Conservation (phyloP, 1,140 invertebrate species). For the Macrobrachium nipponense region DNA sequence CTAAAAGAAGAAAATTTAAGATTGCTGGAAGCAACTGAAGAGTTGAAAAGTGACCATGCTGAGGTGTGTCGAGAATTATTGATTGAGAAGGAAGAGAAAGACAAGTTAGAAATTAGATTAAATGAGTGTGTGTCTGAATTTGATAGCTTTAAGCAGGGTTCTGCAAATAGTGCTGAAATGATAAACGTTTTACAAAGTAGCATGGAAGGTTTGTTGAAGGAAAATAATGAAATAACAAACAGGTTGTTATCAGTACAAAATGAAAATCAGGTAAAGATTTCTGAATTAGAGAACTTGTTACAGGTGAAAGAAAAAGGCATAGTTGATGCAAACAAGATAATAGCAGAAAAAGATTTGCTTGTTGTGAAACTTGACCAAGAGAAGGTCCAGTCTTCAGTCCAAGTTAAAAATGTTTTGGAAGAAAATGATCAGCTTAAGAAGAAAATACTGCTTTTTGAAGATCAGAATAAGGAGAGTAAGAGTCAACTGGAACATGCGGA, state of each 20-base stretch:
- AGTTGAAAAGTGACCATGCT: not conserved
- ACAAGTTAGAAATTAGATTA: not conserved
- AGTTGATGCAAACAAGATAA: not conserved
- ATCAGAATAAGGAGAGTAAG: not conserved
- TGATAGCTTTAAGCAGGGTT: not conserved
- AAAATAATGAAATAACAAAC: conserved; percentile 20
- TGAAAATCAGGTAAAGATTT: not conserved
- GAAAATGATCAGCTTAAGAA: no score
- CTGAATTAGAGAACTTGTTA: not conserved
- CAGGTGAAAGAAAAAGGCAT: not conserved
- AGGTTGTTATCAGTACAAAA: conserved; percentile 4
- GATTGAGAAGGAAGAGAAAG: conserved; percentile 12
- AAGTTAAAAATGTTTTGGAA: no score
- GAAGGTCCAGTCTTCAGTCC: no score
- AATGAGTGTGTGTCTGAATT: conserved; percentile 3
- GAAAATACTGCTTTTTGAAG: not conserved
- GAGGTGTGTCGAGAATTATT: conserved; percentile 14
- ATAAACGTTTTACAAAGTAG: conserved; percentile 9
- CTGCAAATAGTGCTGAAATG: not conserved
- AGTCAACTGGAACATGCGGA: not conserved
- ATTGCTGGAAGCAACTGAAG: not conserved
- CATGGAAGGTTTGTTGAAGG: not conserved
- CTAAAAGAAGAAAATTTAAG: conserved; percentile 15
- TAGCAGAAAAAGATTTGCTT: no score
- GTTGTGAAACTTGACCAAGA: no score